A percentile compares a stretch with the other conserved stretches of the same genome.
These are phyloP conservation scores for Anolis sagrei DNA, from an alignment of 2,113 vertebrate genomes.

Conservation along the genomic window DNA sequence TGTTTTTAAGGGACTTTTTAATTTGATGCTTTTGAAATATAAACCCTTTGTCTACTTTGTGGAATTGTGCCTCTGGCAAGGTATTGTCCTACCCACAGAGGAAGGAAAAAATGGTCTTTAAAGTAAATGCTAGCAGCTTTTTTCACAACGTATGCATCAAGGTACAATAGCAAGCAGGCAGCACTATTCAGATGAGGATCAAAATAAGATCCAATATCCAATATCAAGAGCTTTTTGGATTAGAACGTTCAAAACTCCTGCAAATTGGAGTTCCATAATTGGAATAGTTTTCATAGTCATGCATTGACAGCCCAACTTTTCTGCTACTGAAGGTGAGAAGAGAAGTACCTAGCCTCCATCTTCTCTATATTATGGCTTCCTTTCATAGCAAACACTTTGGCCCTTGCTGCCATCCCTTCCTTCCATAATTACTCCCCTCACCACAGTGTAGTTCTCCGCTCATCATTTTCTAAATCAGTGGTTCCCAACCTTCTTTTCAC, in stretches of 20 bases:
- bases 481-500: no score
- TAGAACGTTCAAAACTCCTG: not conserved
- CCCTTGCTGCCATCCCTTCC: no score
- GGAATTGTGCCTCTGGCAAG: constrained; percentile 9
- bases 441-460: no score
- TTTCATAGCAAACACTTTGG: no score
- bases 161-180: not conserved
- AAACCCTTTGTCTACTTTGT: not conserved
- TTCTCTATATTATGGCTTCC: no score
- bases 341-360: no score
- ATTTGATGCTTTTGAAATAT: constrained; percentile 17
- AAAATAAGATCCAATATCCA: not conserved
- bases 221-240: not conserved
- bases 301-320: no score
- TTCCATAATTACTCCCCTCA: no score
- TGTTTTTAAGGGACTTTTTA: not conserved
- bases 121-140: constrained; percentile 8
- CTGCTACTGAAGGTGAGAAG: no score
- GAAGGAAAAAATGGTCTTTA: not conserved
- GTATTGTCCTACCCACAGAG: not conserved
- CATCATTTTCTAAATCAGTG: no score
- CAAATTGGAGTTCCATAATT: not conserved
- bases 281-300: not conserved
- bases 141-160: not conserved
- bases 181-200: not conserved